Conservation (phyloP, 2,888 invertebrate species). For the Chymomyza procnemis region DNA sequence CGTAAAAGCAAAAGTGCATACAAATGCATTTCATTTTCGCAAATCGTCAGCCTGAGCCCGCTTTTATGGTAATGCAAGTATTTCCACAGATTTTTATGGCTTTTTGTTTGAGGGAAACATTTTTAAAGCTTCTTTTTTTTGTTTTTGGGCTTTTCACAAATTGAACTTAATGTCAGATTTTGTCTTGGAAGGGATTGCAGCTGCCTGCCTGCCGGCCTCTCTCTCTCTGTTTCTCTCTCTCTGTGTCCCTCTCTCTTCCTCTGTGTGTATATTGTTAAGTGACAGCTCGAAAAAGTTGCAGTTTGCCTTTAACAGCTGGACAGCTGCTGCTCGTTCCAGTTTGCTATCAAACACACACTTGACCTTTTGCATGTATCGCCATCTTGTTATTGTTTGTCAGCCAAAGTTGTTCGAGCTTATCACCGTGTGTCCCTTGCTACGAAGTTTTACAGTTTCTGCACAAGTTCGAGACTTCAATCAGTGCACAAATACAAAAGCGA, state of each 20-base stretch:
- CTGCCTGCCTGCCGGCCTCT: no score
- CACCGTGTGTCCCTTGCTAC: conserved; percentile 7
- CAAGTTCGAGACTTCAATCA: conserved; percentile 24
- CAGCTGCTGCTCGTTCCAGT: not conserved
- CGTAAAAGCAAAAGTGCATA: conserved; percentile 55
- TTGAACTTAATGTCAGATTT: conserved; percentile 16
- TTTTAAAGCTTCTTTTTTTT: conserved; percentile 41
- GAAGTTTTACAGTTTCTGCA: conserved; percentile 13
- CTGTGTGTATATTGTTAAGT: not conserved
- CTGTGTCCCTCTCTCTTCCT: not conserved
- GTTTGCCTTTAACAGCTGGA: conserved; percentile 4
- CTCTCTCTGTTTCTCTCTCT: no score
- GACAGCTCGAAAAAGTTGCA: conserved; percentile 1
- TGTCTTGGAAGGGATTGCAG: not conserved
- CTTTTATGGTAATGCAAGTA: conserved; percentile 58
- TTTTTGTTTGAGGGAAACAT: conserved; percentile 11
- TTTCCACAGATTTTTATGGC: conserved; percentile 31
- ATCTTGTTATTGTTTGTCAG: not conserved
- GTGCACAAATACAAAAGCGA: conserved; percentile 26
- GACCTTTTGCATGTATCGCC: not conserved
- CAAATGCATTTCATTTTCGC: conserved; percentile 64
- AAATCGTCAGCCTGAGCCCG: conserved; percentile 33
- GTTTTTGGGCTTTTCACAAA: conserved; percentile 23
- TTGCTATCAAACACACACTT: not conserved
- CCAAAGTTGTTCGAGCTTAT: conserved; percentile 16